Percentiles rank a stretch among this genome's conserved stretches.
Evolutionary conservation across 2,888 invertebrate species (phyloP).

Genomic region (Linhomoeus sp.): DNA sequence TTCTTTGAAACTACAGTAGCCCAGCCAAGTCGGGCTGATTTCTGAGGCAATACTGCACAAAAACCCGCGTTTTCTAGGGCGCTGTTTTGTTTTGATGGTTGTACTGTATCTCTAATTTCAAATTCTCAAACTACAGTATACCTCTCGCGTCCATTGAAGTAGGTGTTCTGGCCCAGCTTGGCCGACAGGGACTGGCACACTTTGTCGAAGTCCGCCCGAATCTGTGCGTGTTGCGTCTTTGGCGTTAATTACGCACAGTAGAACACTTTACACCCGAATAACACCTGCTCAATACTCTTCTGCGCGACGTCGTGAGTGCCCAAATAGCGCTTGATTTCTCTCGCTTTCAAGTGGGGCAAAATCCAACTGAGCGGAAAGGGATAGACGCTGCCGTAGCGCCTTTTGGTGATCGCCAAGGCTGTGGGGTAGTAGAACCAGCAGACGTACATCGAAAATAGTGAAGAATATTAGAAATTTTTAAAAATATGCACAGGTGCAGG

Average conservation of each 20-base stretch:
- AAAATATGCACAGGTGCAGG: too few species aligned
- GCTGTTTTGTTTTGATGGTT: too few species aligned
- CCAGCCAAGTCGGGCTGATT: too few species aligned
- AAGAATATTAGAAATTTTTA: too few species aligned
- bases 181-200: slow-evolving; percentile 70
- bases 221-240: slow-evolving; percentile 29
- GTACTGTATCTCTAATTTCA: too few species aligned
- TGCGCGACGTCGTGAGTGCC: slow-evolving; percentile 60
- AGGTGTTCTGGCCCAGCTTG: slow-evolving; percentile 54
- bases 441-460: slow-evolving; percentile 46
- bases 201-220: slow-evolving; percentile 47
- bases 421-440: slow-evolving; percentile 66
- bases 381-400: slow-evolving; percentile 66
- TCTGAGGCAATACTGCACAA: too few species aligned
- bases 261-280: neutral
- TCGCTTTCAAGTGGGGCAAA: slow-evolving; percentile 55
- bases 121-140: too few species aligned
- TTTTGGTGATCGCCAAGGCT: slow-evolving; percentile 51
- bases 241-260: too few species aligned
- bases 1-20: too few species aligned
- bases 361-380: slow-evolving; percentile 74
- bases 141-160: slow-evolving; percentile 40
- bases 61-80: too few species aligned
- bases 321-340: slow-evolving; percentile 43
- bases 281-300: slow-evolving; percentile 54